Evolutionary conservation across 2,888 invertebrate species (phyloP).

Genomic region (Athalia circularis): DNA sequence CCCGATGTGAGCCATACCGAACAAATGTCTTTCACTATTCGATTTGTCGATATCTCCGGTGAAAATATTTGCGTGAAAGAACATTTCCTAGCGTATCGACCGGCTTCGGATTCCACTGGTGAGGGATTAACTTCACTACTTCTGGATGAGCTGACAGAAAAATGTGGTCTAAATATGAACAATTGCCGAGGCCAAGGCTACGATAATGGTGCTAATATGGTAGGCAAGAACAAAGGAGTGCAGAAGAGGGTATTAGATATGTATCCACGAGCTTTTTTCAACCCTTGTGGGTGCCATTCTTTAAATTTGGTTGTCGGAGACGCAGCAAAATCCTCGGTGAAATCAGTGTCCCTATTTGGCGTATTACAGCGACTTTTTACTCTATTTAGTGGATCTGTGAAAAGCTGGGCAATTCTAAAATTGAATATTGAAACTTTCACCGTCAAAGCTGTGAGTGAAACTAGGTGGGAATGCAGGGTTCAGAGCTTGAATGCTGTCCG

Average conservation of each 20-base stretch:
- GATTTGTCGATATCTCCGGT: conserved; percentile 47
- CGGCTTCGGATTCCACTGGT: conserved; percentile 29
- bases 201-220: conserved; percentile 56
- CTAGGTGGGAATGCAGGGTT: conserved; percentile 46
- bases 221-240: conserved; percentile 51
- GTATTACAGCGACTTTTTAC: conserved; percentile 46
- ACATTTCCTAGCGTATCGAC: conserved; percentile 45
- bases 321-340: conserved; percentile 46
- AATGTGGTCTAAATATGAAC: conserved; percentile 31
- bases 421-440: conserved; percentile 44
- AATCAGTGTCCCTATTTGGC: conserved; percentile 47
- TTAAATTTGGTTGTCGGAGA: conserved; percentile 49
- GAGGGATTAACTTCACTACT: conserved; percentile 44
- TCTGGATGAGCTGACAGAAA: conserved; percentile 32
- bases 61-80: conserved; percentile 47
- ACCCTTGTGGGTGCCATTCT: conserved; percentile 50
- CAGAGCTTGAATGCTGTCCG: conserved; percentile 46
- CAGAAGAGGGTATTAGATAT: conserved; percentile 47
- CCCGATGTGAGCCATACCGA: conserved; percentile 51
- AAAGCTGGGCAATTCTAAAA: conserved; percentile 51
- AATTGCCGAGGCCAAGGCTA: conserved; percentile 53
- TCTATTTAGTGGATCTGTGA: conserved; percentile 49
- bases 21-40: conserved; percentile 51
- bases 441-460: conserved; percentile 42
- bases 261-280: conserved; percentile 48